Conservation (phyloP, 2,888 invertebrate species). For the Scaptomyza flava region DNA sequence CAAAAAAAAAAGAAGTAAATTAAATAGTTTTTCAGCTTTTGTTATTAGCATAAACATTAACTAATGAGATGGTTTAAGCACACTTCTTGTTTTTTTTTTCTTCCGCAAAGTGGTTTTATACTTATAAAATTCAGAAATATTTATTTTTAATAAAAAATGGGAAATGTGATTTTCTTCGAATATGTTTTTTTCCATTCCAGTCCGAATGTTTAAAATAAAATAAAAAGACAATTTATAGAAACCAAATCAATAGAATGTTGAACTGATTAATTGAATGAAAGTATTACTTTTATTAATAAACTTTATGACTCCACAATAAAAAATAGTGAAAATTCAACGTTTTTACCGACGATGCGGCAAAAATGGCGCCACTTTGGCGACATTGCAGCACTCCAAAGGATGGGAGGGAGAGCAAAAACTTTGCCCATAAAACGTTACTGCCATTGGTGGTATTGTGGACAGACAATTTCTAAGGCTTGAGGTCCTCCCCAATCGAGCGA, state of each 20-base stretch:
- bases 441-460: conserved; percentile 74
- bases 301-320: conserved; percentile 4
- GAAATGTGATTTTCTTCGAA: conserved; percentile 45
- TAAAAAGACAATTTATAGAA: conserved; percentile 31
- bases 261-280: not conserved
- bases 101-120: conserved; percentile 47
- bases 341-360: conserved; percentile 78
- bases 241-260: conserved; percentile 19
- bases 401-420: conserved; percentile 52
- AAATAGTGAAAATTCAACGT: conserved; percentile 17
- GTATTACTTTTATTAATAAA: not conserved
- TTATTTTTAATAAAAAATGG: conserved; percentile 59
- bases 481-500: conserved; percentile 29
- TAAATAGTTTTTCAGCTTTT: conserved; percentile 39
- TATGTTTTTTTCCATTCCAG: conserved; percentile 64
- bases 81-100: conserved; percentile 33
- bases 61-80: conserved; percentile 45
- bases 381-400: conserved; percentile 21
- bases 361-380: conserved; percentile 83
- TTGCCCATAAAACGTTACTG: conserved; percentile 81
- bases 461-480: conserved; percentile 38
- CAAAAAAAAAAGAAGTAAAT: conserved; percentile 11
- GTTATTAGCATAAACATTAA: conserved; percentile 49
- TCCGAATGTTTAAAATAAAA: conserved; percentile 63
- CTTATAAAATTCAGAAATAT: conserved; percentile 63